Evolutionary conservation across 2,113 vertebrate species (phyloP).

Genomic region (Microtus oregoni): DNA sequence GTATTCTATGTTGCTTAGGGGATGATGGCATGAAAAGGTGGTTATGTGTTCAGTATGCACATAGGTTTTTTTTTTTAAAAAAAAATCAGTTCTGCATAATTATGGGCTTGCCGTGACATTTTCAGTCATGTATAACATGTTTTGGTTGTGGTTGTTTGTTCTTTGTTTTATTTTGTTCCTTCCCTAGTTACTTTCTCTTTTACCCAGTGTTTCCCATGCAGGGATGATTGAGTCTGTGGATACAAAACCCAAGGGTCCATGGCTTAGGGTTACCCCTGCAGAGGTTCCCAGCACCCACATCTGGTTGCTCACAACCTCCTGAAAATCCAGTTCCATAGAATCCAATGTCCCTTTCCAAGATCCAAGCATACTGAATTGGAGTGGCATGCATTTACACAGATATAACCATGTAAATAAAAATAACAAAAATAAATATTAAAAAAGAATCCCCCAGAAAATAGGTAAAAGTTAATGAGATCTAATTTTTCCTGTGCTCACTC

Average conservation of each 20-base stretch:
- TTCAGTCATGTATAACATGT: neutral
- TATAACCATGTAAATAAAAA: neutral
- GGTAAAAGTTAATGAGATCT: neutral
- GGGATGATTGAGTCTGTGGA: neutral
- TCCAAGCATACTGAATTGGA: too few relatives aligned
- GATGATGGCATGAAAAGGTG: neutral
- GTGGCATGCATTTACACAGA: too few relatives aligned
- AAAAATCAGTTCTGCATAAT: neutral
- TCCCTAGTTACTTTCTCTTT: neutral
- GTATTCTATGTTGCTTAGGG: neutral
- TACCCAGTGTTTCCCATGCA: too few relatives aligned
- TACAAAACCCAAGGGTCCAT: neutral
- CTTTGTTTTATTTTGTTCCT: neutral
- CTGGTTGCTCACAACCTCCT: neutral
- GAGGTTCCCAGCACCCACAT: neutral
- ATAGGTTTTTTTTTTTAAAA: neutral
- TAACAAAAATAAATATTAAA: neutral
- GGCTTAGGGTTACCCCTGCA: neutral
- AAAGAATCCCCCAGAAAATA: neutral
- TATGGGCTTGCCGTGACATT: neutral
- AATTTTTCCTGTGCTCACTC: neutral
- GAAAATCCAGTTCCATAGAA: neutral
- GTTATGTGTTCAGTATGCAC: fast-evolving
- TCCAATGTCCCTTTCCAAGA: too few relatives aligned
- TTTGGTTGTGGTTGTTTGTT: neutral